Base-by-base conservation (phyloP, 2,113 vertebrate species). In the Phrynosoma platyrhinos region DNA sequence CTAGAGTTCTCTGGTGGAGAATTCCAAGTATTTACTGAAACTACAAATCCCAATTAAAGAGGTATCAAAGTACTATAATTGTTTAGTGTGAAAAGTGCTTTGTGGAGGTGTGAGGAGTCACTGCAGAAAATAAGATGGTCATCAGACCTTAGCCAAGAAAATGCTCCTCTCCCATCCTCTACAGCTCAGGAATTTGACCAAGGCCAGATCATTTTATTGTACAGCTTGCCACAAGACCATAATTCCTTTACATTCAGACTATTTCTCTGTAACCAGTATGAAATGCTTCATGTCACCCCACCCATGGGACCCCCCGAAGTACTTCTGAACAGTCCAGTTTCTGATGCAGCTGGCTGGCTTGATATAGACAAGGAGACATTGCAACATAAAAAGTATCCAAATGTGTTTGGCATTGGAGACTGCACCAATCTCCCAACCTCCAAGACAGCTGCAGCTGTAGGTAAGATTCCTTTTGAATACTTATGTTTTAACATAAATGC, bases 251-350 rank as follows among this genome's bases (percentile, higher is more conserved):
- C 58, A 62, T 18, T 62, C 14, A 4, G 13, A 62, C 66, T 69
- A 23, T 30, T 71, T 30, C 30, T 12, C 27, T 71, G 27, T 30
- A 27, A 71, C 23, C 71, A 99, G 99, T 99, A 99, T 91, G 99
- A 98, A 94, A 99, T 99, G 98, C 98, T 99, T 85, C 99, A 99
- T 9, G 98, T 99, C 52, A 99, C 99, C 0, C 99, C 99, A 2
- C 99, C 99, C 0, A 99, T 99, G 99, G 98, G 98, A 75, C 96
- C 98, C 16, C 98, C 94, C 36, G 94, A 95, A 0, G 98, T 98
- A 5, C 90, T 99, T 21, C 95, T 98, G 95, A 96, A 86, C 18
- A 98, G 97, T 78, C 93, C 95, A 0, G 94, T 99, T 92, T 97
- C 97, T 0, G 98, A 99, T 86, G 91, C 91, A 74, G 82, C 3